Conservation (phyloP, 2,797 vertebrate species). For the Phoxinus dragarum region DNA sequence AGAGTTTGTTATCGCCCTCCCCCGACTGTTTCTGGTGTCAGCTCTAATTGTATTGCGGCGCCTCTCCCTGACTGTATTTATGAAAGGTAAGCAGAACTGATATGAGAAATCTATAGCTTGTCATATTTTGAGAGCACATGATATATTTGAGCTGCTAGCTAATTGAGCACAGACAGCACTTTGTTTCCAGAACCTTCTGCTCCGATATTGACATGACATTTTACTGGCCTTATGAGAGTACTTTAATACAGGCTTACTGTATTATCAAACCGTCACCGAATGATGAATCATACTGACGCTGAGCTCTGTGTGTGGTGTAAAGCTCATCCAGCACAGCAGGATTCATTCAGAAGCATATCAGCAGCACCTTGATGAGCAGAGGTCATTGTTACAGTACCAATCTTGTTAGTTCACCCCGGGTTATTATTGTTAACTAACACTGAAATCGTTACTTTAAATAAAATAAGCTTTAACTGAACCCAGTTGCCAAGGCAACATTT, state of each 20-base stretch:
- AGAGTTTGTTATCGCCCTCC: slow-evolving; percentile 9
- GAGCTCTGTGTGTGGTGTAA: slow-evolving; percentile 57
- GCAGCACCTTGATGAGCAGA: neutral
- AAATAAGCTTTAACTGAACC: neutral
- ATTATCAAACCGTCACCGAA: slow-evolving; percentile 75
- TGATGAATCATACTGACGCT: slow-evolving; percentile 72
- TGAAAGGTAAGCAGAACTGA: slow-evolving; percentile 61
- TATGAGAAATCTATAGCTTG: slow-evolving; percentile 63
- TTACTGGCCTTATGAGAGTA: slow-evolving; percentile 79
- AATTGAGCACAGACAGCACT: slow-evolving; percentile 77
- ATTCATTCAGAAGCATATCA: slow-evolving; percentile 20
- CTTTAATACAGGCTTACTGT: slow-evolving; percentile 78
- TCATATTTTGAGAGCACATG: slow-evolving; percentile 61
- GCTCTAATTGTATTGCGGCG: slow-evolving; percentile 12
- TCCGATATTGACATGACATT: slow-evolving; percentile 81
- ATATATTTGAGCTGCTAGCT: slow-evolving; percentile 69
- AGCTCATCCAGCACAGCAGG: neutral
- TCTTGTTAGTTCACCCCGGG: neutral
- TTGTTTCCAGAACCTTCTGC: slow-evolving; percentile 69
- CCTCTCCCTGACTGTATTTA: slow-evolving; percentile 54
- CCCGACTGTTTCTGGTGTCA: slow-evolving; percentile 11
- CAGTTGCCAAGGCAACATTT: neutral
- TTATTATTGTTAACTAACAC: neutral
- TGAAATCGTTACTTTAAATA: neutral
- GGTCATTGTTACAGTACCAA: neutral